Evolutionary conservation across 2,797 vertebrate species (phyloP), one percentile per base, ranked within the genome.

Genomic region (Myiothlypis chrysogaster): DNA sequence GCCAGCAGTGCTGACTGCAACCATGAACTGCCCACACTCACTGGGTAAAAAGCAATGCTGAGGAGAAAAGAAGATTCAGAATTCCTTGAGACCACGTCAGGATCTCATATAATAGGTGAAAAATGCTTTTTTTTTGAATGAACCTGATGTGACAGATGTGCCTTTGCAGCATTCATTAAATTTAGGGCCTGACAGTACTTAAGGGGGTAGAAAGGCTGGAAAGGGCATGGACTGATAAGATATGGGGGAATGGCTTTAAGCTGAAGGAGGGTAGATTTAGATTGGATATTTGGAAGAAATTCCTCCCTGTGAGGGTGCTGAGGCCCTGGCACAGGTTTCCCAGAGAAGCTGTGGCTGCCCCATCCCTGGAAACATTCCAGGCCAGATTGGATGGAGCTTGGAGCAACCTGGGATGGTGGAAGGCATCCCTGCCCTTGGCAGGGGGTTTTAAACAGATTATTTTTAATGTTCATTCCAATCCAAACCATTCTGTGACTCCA

Each of bases 81-180:
- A 23, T 22, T 50, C n/a, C 44, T n/a, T 6, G 10, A 76, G 12
- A 47, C 8, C 2, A 6, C 0, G 4, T 24, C 35, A 35, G 30
- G 13, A 12, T 15, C 39, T 50, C 12, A 18, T 16, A 10, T 8
- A 61, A 57, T 2, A 43, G 19, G 9, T 24, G 21, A 73, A 6
- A 49, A 73, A 32, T 21, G 7, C 0, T 24, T 65, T 44, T 69
- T 69, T 59, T 60, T 39, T 41, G 0, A 41, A 41, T 7, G 12
- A 70, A 41, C 8, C 16, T 34, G 25, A n/a, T 37, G n/a, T 25
- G 37, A 5, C 35, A 41, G 24, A 52, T 3, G 3, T 4, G 9
- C 28, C 25, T 72, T 60, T n/a, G 22, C 21, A 76, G 30, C 2
- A 53, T 25, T 20, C 23, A 43, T 90, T 66, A 76, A 30, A 79